Evolutionary conservation across 2,888 invertebrate genomes (phyloP).

Genomic region (Lasioglossum figueresi): DNA sequence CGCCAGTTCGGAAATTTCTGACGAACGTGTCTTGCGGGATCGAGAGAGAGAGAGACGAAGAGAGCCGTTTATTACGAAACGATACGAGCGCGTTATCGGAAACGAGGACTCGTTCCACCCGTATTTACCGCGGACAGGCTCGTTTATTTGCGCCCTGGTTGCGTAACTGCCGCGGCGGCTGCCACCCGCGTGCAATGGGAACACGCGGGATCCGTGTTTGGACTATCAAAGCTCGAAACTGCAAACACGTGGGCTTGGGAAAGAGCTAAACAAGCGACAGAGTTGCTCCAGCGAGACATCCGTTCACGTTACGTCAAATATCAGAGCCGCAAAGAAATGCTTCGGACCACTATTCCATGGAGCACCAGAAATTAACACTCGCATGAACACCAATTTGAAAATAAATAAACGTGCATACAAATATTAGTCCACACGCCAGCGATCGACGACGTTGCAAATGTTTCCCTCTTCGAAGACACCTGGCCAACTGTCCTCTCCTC

Average conservation of each 20-base stretch:
- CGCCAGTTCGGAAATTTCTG: background rate
- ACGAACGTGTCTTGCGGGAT: background rate
- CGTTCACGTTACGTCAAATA: background rate
- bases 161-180: slow-evolving; percentile 42
- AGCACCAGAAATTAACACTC: background rate
- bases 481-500: background rate
- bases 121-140: slow-evolving; percentile 26
- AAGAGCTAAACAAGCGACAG: slow-evolving; percentile 45
- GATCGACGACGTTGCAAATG: background rate
- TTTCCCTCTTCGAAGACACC: background rate
- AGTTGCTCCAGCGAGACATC: background rate
- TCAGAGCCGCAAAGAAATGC: background rate
- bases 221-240: slow-evolving; percentile 65
- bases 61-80: slow-evolving; percentile 31
- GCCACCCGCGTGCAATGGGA: slow-evolving; percentile 55
- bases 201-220: slow-evolving; percentile 58
- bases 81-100: slow-evolving; percentile 23
- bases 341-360: background rate
- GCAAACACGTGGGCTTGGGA: slow-evolving; percentile 66
- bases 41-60: background rate
- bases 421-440: background rate
- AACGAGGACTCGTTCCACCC: slow-evolving; percentile 21
- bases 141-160: slow-evolving; percentile 46
- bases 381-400: background rate
- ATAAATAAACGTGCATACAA: no score